Evolutionary conservation across 2,113 vertebrate species (phyloP).

Genomic region (Oncorhynchus mykiss): DNA sequence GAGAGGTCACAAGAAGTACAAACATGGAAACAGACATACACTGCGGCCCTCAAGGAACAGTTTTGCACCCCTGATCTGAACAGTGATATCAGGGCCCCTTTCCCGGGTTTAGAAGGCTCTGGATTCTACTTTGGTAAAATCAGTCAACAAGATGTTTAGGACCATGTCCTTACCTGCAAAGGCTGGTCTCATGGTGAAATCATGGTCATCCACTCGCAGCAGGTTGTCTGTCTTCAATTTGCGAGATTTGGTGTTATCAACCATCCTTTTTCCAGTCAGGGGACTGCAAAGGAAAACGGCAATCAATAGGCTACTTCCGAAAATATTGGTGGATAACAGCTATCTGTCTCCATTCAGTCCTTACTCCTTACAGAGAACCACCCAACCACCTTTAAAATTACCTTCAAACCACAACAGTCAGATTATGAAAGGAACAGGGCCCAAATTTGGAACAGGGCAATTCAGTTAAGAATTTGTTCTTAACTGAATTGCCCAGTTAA

Average conservation of each 20-base stretch:
- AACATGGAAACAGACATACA: too few relatives aligned
- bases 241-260: slow-evolving; percentile 81
- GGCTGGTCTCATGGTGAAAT: slow-evolving; percentile 92
- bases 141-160: background rate
- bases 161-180: slow-evolving; percentile 83
- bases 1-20: too few relatives aligned
- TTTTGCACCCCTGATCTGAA: too few relatives aligned
- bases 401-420: too few relatives aligned
- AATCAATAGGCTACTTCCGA: background rate
- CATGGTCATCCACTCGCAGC: slow-evolving; percentile 86
- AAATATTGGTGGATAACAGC: background rate
- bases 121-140: background rate
- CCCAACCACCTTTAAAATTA: too few relatives aligned
- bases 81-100: too few relatives aligned
- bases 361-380: too few relatives aligned
- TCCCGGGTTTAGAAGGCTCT: background rate
- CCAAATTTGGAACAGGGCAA: too few relatives aligned
- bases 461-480: too few relatives aligned
- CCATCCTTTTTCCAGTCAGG: slow-evolving; percentile 77
- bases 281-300: slow-evolving; percentile 71
- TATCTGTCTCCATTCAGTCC: background rate
- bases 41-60: too few relatives aligned
- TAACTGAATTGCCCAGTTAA: too few relatives aligned
- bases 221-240: slow-evolving; percentile 82
- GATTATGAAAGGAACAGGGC: too few relatives aligned